A percentile compares a stretch with the other conserved stretches of the same genome.
phyloP scores from a whole-genome alignment of 1,140 invertebrate species.

The Hycleus phaleratus region DNA sequence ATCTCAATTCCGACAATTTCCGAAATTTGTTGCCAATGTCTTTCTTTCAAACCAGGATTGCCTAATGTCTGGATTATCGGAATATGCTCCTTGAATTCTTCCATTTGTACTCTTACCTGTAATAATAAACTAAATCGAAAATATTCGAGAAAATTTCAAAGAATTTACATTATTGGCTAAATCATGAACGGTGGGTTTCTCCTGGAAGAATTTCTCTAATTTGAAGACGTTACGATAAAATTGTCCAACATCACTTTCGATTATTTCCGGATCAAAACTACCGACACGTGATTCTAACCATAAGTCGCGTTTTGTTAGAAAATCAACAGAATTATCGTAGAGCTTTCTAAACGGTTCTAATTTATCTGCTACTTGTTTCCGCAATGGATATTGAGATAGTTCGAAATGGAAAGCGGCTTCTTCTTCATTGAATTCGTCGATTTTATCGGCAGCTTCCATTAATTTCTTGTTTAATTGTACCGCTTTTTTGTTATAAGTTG shows the following conservation, averaged over 20 bases:
- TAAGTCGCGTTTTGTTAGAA: slow-evolving; percentile 69
- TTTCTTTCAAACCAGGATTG: slow-evolving; percentile 85
- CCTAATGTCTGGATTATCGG: slow-evolving; percentile 87
- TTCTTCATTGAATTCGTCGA: slow-evolving; percentile 87
- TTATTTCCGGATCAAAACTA: slow-evolving; percentile 78
- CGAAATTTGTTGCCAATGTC: slow-evolving; percentile 95
- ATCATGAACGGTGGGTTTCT: slow-evolving; percentile 56
- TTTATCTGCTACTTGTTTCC: slow-evolving; percentile 66
- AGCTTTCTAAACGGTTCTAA: slow-evolving; percentile 79
- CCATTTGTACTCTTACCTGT: slow-evolving; percentile 58
- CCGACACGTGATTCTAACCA: slow-evolving; percentile 83
- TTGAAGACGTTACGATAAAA: slow-evolving; percentile 79
- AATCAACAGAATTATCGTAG: slow-evolving; percentile 82
- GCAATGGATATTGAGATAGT: slow-evolving; percentile 77
- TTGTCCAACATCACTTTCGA: slow-evolving; percentile 73
- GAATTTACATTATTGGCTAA: slow-evolving; percentile 55
- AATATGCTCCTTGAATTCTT: slow-evolving; percentile 84
- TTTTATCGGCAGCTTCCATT: slow-evolving; percentile 63
- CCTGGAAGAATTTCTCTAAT: slow-evolving; percentile 77
- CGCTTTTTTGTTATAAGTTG: slow-evolving; percentile 78
- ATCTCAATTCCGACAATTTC: slow-evolving; percentile 93
- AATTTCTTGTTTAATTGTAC: slow-evolving; percentile 62
- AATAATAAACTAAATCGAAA: not conserved
- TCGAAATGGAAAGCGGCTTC: slow-evolving; percentile 87
- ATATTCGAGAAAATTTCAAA: not conserved